Conservation (phyloP, 2,888 invertebrate species). For the Onthophagus sagittarius region DNA sequence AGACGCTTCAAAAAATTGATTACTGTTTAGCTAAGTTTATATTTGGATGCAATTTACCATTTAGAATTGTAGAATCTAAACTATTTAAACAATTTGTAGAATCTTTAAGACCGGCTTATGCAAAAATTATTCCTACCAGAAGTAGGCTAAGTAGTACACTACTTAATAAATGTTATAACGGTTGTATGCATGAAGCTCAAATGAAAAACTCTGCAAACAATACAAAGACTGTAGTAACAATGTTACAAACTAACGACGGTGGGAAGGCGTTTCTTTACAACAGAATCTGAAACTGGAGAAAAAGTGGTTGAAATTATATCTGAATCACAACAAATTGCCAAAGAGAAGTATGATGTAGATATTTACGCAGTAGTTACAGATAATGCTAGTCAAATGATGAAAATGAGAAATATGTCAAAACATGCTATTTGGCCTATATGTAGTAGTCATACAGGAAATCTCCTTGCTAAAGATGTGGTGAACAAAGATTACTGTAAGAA, state of each 20-base stretch:
- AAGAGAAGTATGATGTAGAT: conserved; percentile 21
- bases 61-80: conserved; percentile 10
- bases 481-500: conserved; percentile 15
- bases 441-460: conserved; percentile 25
- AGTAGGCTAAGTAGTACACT: conserved; percentile 9
- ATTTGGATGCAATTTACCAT: conserved; percentile 16
- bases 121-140: conserved; percentile 3
- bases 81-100: conserved; percentile 14
- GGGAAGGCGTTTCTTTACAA: conserved; percentile 24
- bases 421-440: conserved; percentile 25
- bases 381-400: conserved; percentile 29
- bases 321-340: conserved; percentile 20
- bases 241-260: conserved; percentile 17
- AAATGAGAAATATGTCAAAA: conserved; percentile 24
- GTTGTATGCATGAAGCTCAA: background rate
- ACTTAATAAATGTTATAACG: background rate
- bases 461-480: conserved; percentile 26
- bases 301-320: conserved; percentile 19
- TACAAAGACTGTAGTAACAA: conserved; percentile 20
- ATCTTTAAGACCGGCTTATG: conserved; percentile 6
- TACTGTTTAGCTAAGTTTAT: conserved; percentile 8
- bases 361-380: conserved; percentile 27
- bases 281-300: conserved; percentile 20
- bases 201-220: conserved; percentile 22
- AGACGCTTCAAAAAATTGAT: background rate